Percentiles rank a stretch among this genome's conserved stretches.
Evolutionary conservation across 2,113 vertebrate genomes (phyloP).

Genomic region (Eurystomus gularis): DNA sequence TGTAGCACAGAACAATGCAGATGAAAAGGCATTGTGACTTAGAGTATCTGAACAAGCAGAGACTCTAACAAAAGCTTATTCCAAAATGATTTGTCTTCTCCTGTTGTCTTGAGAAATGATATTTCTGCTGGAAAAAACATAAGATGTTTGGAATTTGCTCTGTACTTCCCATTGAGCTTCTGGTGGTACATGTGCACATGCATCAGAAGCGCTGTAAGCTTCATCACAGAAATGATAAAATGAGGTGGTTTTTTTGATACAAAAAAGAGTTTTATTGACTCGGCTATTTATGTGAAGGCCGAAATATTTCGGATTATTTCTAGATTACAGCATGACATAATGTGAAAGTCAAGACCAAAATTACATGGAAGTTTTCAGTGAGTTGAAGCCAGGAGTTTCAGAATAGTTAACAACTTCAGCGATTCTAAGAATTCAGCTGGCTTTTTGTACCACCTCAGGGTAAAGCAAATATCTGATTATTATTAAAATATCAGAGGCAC

Average conservation of each 20-base stretch:
- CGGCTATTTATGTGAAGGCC: background rate
- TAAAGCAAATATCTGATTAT: background rate
- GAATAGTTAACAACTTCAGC: background rate
- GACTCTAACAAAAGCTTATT: background rate
- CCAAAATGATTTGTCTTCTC: background rate
- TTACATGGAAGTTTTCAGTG: background rate
- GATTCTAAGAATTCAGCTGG: background rate
- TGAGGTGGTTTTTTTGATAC: background rate
- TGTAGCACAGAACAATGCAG: background rate
- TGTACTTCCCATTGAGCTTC: background rate
- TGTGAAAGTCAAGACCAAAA: background rate
- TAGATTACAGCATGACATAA: background rate
- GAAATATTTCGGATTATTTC: background rate
- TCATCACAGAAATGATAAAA: background rate
- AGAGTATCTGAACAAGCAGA: background rate
- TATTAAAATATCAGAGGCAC: background rate
- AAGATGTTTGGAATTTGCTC: background rate
- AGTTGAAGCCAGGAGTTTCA: background rate
- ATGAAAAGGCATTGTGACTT: background rate
- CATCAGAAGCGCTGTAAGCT: background rate
- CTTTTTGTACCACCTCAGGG: background rate
- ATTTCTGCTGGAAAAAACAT: background rate
- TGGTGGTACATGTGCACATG: background rate
- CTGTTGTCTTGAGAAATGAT: background rate
- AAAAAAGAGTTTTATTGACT: background rate